A percentile compares a stretch with the other conserved stretches of the same genome.
These are phyloP conservation scores for Hiodon tergisus DNA, from an alignment of 2,113 vertebrate species.

Conservation along the genomic window DNA sequence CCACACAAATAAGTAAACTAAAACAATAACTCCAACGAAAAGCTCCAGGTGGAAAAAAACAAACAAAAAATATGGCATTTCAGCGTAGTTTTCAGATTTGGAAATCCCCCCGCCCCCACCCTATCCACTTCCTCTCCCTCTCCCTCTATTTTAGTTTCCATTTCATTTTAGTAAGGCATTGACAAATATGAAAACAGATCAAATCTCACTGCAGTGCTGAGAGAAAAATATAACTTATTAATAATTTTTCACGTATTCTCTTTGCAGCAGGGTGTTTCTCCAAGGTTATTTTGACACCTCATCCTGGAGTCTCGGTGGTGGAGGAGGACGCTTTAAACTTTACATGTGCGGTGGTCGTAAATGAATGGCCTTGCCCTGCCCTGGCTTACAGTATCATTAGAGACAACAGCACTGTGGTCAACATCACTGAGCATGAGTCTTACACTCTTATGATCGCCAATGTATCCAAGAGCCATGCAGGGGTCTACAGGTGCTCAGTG, in stretches of 20 bases:
- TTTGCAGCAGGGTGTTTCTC: not conserved
- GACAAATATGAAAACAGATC: too few relatives aligned
- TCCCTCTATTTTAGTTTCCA: too few relatives aligned
- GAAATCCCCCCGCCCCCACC: too few relatives aligned
- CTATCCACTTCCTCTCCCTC: too few relatives aligned
- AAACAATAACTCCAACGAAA: too few relatives aligned
- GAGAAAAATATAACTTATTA: too few relatives aligned
- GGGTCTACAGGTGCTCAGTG: constrained; percentile 45
- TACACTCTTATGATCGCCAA: constrained; percentile 24
- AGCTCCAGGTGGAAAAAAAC: too few relatives aligned
- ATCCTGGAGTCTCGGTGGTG: not conserved
- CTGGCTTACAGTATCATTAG: constrained; percentile 7
- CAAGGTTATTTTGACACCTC: constrained; percentile 11
- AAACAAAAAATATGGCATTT: too few relatives aligned
- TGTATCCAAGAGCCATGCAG: constrained; percentile 35
- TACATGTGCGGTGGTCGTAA: constrained; percentile 5
- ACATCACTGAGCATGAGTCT: not conserved
- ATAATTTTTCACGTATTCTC: not conserved
- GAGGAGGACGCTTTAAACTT: constrained; percentile 8
- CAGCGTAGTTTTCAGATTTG: too few relatives aligned
- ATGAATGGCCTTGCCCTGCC: not conserved
- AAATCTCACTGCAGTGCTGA: too few relatives aligned
- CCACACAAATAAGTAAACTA: too few relatives aligned
- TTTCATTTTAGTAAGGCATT: too few relatives aligned
- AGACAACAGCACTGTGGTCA: constrained; percentile 4